Conservation (phyloP, 2,113 vertebrate genomes). For the Rallus limicola region DNA sequence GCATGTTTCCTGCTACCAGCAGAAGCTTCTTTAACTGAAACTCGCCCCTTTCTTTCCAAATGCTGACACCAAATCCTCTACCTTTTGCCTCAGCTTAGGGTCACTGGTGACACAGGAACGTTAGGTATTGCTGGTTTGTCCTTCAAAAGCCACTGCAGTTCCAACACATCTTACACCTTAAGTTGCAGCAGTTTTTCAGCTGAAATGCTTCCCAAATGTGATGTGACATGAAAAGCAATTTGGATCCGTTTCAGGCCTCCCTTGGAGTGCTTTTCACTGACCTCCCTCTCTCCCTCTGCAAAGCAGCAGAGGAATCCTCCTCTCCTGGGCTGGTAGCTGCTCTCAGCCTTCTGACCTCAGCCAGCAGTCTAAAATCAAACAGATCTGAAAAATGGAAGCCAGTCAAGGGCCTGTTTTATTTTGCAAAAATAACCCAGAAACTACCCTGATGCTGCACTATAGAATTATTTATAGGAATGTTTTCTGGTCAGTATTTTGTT, state of each 20-base stretch:
- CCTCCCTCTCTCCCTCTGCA: not conserved
- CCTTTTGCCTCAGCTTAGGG: not conserved
- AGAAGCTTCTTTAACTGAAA: not conserved
- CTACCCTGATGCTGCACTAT: not conserved
- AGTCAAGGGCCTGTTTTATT: not conserved
- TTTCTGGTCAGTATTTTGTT: not conserved
- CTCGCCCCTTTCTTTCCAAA: not conserved
- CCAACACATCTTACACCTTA: not conserved
- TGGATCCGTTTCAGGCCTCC: not conserved
- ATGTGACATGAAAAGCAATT: not conserved
- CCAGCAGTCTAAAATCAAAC: not conserved
- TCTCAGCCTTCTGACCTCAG: not conserved
- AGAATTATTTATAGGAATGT: not conserved
- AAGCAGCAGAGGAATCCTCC: not conserved
- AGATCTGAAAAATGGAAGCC: not conserved
- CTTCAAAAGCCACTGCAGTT: not conserved
- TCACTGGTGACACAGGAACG: not conserved
- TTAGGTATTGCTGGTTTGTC: rapidly evolving
- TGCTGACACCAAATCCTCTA: not conserved
- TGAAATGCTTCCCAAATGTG: not conserved
- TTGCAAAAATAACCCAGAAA: not conserved
- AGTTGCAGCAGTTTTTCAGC: not conserved
- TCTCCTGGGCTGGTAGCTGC: not conserved
- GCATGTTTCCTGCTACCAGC: not conserved
- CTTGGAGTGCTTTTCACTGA: not conserved